Evolutionary conservation across 2,888 invertebrate genomes (phyloP).

Genomic region (Clanis bilineata): DNA sequence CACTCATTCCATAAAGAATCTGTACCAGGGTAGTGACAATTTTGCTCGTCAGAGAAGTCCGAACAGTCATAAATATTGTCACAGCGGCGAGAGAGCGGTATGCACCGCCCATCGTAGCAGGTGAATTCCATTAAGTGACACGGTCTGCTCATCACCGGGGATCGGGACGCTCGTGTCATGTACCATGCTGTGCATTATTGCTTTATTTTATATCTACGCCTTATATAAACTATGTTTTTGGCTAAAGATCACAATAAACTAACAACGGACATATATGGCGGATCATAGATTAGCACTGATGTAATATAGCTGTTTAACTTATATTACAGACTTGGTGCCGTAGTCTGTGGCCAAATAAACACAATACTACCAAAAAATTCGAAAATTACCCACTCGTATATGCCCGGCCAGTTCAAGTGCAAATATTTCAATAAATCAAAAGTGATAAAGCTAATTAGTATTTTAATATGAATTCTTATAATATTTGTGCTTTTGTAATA

Average conservation of each 20-base stretch:
- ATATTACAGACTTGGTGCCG: too few species aligned
- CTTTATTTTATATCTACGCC: slow-evolving; percentile 25
- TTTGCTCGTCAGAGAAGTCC: slow-evolving; percentile 95
- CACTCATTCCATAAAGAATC: slow-evolving; percentile 17
- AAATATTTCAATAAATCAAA: not conserved
- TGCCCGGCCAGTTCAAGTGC: not conserved
- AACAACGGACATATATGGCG: not conserved
- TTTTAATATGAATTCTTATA: not conserved
- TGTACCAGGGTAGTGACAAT: slow-evolving; percentile 85
- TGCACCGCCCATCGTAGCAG: slow-evolving; percentile 89
- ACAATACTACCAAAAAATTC: not conserved
- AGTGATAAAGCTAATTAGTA: not conserved
- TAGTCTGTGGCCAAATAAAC: too few species aligned
- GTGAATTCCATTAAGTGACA: slow-evolving; percentile 86
- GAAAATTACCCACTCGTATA: not conserved
- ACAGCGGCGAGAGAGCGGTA: slow-evolving; percentile 89
- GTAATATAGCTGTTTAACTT: too few species aligned
- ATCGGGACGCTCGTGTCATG: slow-evolving; percentile 59
- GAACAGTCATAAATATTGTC: slow-evolving; percentile 95
- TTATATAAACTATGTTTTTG: slow-evolving; percentile 20
- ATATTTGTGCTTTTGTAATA: not conserved
- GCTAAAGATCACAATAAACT: not conserved
- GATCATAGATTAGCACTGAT: not conserved
- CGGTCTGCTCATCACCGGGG: slow-evolving; percentile 48
- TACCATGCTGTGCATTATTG: slow-evolving; percentile 62